A percentile compares a stretch with the other conserved stretches of the same genome.
phyloP scores from a whole-genome alignment of 2,888 invertebrate species.

The Poecilobothrus nobilitatus region DNA sequence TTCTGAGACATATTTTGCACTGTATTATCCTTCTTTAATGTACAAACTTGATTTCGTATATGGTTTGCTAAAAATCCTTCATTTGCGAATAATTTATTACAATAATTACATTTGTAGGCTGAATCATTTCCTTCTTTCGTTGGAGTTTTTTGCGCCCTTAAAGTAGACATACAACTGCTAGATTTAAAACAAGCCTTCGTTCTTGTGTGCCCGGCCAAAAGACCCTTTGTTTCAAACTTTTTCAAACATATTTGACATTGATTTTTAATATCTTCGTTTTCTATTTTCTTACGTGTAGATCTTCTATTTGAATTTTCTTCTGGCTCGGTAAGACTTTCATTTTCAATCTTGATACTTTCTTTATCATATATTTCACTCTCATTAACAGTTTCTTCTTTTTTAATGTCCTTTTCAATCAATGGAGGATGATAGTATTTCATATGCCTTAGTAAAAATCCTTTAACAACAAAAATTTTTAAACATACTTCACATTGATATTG shows the following conservation, averaged over 20 bases:
- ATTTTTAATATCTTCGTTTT: background rate
- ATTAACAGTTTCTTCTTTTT: background rate
- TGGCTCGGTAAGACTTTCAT: background rate
- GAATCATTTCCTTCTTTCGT: background rate
- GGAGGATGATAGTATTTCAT: background rate
- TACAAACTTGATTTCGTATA: background rate
- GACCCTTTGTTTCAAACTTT: background rate
- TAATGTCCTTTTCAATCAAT: background rate
- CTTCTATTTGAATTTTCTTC: background rate
- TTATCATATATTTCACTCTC: background rate
- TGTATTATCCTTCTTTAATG: background rate
- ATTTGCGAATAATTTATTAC: background rate
- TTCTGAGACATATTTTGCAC: background rate
- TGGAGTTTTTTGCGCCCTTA: background rate
- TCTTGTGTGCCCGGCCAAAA: background rate
- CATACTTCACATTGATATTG: background rate
- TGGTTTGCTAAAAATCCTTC: background rate
- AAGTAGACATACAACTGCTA: background rate
- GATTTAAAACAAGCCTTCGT: background rate
- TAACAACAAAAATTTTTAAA: background rate
- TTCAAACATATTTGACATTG: slow-evolving; percentile 2
- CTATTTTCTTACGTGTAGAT: background rate
- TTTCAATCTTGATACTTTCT: background rate
- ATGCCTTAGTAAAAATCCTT: background rate
- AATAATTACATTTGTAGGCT: background rate